Percentiles rank a stretch among this genome's conserved stretches.
phyloP scores from a whole-genome alignment of 2,797 vertebrate genomes.

The Spinus olivaceus region DNA sequence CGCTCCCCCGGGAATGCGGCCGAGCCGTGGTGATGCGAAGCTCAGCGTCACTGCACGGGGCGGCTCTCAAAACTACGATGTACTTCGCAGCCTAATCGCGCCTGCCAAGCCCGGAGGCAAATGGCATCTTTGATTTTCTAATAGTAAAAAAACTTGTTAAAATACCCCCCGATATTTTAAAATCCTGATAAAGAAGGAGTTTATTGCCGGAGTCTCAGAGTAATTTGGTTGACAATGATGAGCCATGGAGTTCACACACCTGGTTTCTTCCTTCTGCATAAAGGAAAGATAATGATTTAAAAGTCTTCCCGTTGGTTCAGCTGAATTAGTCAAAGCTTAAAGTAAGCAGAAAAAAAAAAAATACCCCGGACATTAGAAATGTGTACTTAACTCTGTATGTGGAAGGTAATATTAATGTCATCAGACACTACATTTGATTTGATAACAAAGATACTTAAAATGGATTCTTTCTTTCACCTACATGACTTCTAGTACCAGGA shows the following conservation, averaged over 20 bases:
- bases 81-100: rapidly evolving
- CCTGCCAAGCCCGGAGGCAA: neutral
- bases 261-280: neutral
- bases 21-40: neutral
- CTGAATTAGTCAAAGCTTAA: neutral
- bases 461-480: neutral
- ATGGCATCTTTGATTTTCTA: neutral
- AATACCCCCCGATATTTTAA: neutral
- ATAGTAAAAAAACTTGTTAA: neutral
- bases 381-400: neutral
- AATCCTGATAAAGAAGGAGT: neutral
- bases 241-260: neutral
- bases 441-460: neutral
- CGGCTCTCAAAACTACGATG: neutral
- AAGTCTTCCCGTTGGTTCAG: neutral
- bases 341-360: neutral
- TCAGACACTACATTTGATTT: neutral
- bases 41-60: neutral
- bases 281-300: neutral
- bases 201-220: neutral
- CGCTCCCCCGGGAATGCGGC: neutral
- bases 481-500: neutral
- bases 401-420: neutral
- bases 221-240: neutral
- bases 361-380: rapidly evolving